Percentiles rank a stretch among this genome's conserved stretches.
phyloP scores from a whole-genome alignment of 2,113 vertebrate species.

The Elaphurus davidianus region DNA sequence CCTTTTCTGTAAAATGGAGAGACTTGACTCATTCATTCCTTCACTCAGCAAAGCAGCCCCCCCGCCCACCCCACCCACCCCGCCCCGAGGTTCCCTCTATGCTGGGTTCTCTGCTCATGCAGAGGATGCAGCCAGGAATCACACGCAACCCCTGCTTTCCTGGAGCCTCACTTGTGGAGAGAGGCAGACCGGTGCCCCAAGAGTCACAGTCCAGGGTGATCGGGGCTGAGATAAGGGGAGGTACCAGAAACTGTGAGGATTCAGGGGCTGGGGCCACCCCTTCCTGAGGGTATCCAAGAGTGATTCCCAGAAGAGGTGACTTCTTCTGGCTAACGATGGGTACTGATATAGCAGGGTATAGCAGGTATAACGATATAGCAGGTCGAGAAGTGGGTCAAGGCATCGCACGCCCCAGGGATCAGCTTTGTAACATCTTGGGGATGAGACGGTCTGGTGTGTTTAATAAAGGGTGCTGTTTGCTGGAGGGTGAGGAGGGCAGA shows the following conservation, averaged over 20 bases:
- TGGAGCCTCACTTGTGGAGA: not conserved
- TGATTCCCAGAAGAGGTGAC: not conserved
- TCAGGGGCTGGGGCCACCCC: not conserved
- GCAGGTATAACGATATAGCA: not conserved
- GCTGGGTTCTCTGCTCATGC: not conserved
- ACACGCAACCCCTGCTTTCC: not conserved
- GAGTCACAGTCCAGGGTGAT: not conserved
- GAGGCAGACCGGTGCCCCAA: not conserved
- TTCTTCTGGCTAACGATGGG: not conserved
- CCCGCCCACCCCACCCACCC: not conserved
- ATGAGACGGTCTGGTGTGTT: not conserved
- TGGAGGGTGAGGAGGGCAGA: not conserved
- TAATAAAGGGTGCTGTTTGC: not conserved
- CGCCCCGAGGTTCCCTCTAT: not conserved
- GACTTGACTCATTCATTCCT: not conserved
- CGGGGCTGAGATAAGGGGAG: not conserved
- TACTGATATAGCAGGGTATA: too few species aligned
- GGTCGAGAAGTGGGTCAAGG: not conserved
- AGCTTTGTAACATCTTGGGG: not conserved
- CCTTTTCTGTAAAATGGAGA: not conserved
- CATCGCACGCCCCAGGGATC: too few species aligned
- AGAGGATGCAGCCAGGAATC: not conserved
- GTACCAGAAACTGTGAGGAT: not conserved
- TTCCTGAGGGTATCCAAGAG: not conserved
- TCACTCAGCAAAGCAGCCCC: not conserved